phyloP scores from a whole-genome alignment of 2,888 invertebrate species.

The Rhagophthalmus giganteus region DNA sequence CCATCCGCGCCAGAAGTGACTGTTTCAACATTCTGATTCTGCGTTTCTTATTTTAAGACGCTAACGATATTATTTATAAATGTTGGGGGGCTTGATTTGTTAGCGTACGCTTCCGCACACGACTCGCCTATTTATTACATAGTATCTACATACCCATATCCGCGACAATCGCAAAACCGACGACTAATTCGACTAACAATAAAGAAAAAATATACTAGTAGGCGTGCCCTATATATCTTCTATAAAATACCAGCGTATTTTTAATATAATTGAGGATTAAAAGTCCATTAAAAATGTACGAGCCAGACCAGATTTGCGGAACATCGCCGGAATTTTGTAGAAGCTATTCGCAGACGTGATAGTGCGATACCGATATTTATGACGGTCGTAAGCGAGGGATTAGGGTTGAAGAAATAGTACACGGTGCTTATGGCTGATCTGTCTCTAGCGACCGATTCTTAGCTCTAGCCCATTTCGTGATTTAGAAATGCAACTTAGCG shows the following conservation, averaged over 20 bases:
- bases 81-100: too few relatives aligned
- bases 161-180: too few relatives aligned
- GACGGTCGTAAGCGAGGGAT: constrained; percentile 39
- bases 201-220: too few relatives aligned
- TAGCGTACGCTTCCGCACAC: too few relatives aligned
- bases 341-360: constrained; percentile 28
- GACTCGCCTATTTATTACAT: too few relatives aligned
- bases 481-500: constrained; percentile 28
- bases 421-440: constrained; percentile 39
- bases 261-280: too few relatives aligned
- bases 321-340: constrained; percentile 14
- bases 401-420: constrained; percentile 37
- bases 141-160: too few relatives aligned
- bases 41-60: constrained; percentile 23
- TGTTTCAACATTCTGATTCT: constrained; percentile 21
- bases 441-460: constrained; percentile 39
- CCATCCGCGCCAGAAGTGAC: constrained; percentile 29
- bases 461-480: constrained; percentile 34
- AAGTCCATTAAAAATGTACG: too few relatives aligned
- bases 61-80: background rate
- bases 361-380: constrained; percentile 40
- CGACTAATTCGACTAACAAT: too few relatives aligned
- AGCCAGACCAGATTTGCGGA: constrained; percentile 17
- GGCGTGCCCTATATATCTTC: too few relatives aligned
- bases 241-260: constrained; percentile 1